Conservation (phyloP, 2,113 vertebrate genomes). For the Diphyllodes magnificus region DNA sequence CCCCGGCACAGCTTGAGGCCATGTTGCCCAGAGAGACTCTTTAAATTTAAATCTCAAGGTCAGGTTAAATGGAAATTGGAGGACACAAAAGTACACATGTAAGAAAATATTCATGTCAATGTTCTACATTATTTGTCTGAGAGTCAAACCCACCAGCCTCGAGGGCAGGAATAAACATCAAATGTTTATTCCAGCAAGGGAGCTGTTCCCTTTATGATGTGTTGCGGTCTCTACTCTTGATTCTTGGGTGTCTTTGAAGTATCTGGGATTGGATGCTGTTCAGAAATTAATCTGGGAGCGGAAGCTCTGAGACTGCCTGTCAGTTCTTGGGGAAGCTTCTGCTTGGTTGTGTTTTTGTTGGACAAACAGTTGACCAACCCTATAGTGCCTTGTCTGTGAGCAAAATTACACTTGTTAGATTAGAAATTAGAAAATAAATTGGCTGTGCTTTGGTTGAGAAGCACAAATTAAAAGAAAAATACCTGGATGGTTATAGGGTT, state of each 20-base stretch:
- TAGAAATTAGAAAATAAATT: background rate
- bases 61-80: background rate
- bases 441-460: background rate
- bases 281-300: background rate
- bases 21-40: background rate
- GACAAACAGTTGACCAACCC: background rate
- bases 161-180: background rate
- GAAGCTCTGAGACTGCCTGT: background rate
- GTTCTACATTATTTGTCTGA: background rate
- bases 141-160: background rate
- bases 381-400: background rate
- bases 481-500: background rate
- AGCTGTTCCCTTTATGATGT: background rate
- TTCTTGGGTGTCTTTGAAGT: background rate
- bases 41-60: background rate
- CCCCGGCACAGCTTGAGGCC: background rate
- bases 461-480: background rate
- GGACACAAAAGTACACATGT: accelerated
- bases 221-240: background rate
- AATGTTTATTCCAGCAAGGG: background rate
- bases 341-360: background rate
- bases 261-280: background rate
- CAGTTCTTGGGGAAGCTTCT: background rate
- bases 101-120: background rate
- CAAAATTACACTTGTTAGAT: background rate